Percentiles rank a stretch among this genome's conserved stretches.
These are phyloP conservation scores for Cottus gobio DNA, from an alignment of 2,113 vertebrate genomes.

Conservation along the genomic window DNA sequence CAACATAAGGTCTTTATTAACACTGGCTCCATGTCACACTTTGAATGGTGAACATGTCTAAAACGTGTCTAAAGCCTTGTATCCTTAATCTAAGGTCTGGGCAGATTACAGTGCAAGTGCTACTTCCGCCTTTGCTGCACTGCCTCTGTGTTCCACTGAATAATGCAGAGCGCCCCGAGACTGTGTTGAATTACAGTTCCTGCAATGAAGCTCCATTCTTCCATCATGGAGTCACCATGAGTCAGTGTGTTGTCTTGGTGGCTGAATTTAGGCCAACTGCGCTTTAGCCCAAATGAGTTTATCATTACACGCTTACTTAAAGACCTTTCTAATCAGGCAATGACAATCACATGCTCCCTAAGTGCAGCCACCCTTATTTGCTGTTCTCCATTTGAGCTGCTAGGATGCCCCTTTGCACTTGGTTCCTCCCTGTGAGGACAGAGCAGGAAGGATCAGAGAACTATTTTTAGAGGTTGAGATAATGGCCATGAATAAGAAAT, in stretches of 20 bases:
- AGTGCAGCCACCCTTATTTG: slow-evolving; percentile 45
- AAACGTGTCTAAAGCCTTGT: slow-evolving; percentile 50
- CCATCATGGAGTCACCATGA: slow-evolving; percentile 37
- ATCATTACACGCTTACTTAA: slow-evolving; percentile 30
- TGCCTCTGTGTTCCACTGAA: slow-evolving; percentile 70
- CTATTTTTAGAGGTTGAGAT: slow-evolving; percentile 71
- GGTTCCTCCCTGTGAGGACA: slow-evolving; percentile 37
- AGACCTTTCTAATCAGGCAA: slow-evolving; percentile 20
- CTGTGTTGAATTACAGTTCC: slow-evolving; percentile 74
- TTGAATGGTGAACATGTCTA: slow-evolving; percentile 53
- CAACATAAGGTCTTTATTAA: neutral
- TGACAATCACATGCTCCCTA: slow-evolving; percentile 14
- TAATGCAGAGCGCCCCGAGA: slow-evolving; percentile 74
- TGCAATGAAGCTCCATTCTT: slow-evolving; percentile 44
- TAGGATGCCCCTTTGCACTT: slow-evolving; percentile 44
- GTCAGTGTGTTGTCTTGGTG: slow-evolving; percentile 39
- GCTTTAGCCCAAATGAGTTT: slow-evolving; percentile 20
- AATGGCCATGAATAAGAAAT: slow-evolving; percentile 70
- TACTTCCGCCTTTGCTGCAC: slow-evolving; percentile 36
- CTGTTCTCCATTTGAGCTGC: slow-evolving; percentile 42
- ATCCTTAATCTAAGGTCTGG: slow-evolving; percentile 56
- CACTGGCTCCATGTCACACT: slow-evolving; percentile 30
- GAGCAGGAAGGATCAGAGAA: slow-evolving; percentile 51
- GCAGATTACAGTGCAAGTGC: slow-evolving; percentile 55
- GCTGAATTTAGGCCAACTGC: slow-evolving; percentile 23